Conservation (phyloP, 2,113 vertebrate species). For the Empidonax alnorum region DNA sequence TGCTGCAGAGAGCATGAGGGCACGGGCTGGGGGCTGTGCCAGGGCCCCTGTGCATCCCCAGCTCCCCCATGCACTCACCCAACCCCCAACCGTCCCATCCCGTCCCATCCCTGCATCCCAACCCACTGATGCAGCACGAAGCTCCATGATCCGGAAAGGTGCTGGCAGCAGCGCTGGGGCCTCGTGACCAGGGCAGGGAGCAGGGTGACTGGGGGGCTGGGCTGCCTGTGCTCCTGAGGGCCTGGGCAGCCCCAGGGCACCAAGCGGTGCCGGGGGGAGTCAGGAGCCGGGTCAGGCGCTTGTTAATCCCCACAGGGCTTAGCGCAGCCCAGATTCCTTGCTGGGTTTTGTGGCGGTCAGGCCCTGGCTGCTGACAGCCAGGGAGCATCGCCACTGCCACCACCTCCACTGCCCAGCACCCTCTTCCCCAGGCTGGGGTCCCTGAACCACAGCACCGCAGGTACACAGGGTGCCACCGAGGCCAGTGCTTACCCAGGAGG, state of each 20-base stretch:
- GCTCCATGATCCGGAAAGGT: slow-evolving; percentile 33
- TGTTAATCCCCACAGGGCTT: neutral
- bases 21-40: rapidly evolving
- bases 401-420: neutral
- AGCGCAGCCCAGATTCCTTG: neutral
- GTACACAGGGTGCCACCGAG: rapidly evolving
- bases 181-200: slow-evolving; percentile 14
- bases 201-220: neutral
- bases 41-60: rapidly evolving
- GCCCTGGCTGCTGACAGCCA: neutral
- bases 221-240: neutral
- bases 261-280: rapidly evolving
- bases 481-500: slow-evolving; percentile 39
- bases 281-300: slow-evolving; percentile 9
- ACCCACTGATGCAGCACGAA: slow-evolving; percentile 45
- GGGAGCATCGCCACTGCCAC: neutral
- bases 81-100: neutral
- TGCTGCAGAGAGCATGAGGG: neutral
- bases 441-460: neutral
- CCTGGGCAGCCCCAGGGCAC: neutral
- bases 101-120: neutral
- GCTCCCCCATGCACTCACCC: neutral
- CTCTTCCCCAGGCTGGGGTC: neutral
- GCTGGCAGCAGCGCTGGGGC: neutral
- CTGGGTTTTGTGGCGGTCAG: neutral